phyloP scores from a whole-genome alignment of 1,140 invertebrate species.

The Mya arenaria region DNA sequence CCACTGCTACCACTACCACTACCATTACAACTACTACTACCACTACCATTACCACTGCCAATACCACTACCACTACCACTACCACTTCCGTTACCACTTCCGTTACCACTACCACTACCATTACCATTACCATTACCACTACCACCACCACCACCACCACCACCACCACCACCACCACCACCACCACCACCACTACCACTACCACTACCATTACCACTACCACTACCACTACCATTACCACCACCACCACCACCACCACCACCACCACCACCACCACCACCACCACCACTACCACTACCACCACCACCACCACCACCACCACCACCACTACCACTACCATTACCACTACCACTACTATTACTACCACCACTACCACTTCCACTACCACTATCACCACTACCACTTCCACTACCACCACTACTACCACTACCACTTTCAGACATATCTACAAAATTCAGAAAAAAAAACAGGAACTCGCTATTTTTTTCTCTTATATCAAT shows the following conservation, averaged over 20 bases:
- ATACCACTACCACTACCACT: not conserved
- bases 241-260: not conserved
- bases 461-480: too few species aligned
- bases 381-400: not conserved
- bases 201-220: not conserved
- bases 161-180: not conserved
- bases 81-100: slow-evolving; percentile 4
- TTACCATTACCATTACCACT: not conserved
- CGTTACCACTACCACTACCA: not conserved
- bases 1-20: not conserved
- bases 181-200: not conserved
- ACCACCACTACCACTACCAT: not conserved
- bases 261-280: not conserved
- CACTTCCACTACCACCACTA: not conserved
- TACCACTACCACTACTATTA: not conserved
- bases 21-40: not conserved
- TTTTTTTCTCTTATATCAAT: too few species aligned
- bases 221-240: not conserved
- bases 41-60: not conserved
- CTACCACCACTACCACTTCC: not conserved
- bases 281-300: not conserved
- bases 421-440: not conserved
- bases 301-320: not conserved
- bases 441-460: too few species aligned
- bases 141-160: not conserved